phyloP scores from a whole-genome alignment of 2,797 vertebrate species.

The Anomalospiza imberbis region DNA sequence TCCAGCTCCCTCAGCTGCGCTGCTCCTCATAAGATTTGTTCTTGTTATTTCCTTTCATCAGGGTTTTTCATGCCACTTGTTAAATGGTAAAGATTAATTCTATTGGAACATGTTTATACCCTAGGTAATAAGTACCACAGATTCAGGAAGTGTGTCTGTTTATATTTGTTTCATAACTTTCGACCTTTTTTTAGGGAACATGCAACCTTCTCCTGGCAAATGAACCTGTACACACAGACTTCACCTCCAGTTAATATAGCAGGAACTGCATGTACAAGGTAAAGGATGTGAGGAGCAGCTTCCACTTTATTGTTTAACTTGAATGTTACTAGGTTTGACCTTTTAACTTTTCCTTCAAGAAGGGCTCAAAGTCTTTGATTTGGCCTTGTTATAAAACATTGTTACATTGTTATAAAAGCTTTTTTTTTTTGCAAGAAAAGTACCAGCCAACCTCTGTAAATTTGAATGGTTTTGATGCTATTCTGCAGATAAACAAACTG shows the following conservation, averaged over 20 bases:
- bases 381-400: background rate
- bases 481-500: background rate
- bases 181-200: background rate
- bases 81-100: background rate
- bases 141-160: background rate
- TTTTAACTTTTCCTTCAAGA: slow-evolving; percentile 33
- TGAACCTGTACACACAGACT: background rate
- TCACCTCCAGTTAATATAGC: background rate
- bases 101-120: background rate
- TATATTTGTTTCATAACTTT: slow-evolving; percentile 18
- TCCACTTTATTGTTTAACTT: slow-evolving; percentile 59
- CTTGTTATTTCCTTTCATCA: background rate
- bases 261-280: slow-evolving; percentile 9
- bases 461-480: background rate
- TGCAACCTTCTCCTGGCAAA: background rate
- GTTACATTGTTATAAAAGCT: background rate
- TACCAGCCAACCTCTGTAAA: background rate
- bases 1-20: background rate
- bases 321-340: slow-evolving; percentile 27
- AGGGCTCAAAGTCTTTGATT: slow-evolving; percentile 3
- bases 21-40: background rate
- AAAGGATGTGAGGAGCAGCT: background rate
- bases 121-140: background rate
- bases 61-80: background rate
- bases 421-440: background rate